phyloP scores from a whole-genome alignment of 2,888 invertebrate genomes.

The Cephonodes hylas region DNA sequence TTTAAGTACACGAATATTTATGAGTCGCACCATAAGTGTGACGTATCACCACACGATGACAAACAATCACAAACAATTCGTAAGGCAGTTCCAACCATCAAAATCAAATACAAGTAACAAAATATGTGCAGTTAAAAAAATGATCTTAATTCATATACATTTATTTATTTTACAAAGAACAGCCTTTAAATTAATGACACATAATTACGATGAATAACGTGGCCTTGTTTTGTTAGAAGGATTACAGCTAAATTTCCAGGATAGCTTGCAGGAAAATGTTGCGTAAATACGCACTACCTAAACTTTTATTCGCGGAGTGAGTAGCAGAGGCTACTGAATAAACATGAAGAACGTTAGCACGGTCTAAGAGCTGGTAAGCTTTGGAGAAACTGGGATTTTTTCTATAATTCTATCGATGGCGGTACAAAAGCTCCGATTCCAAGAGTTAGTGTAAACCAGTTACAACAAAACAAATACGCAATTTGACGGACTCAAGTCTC shows the following conservation, averaged over 20 bases:
- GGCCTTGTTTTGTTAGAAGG: not conserved
- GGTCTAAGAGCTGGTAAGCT: not conserved
- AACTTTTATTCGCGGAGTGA: not conserved
- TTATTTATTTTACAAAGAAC: not conserved
- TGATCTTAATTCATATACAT: not conserved
- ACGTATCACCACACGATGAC: too few relatives aligned
- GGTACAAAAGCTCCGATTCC: too few relatives aligned
- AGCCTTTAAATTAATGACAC: not conserved
- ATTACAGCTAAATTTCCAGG: not conserved
- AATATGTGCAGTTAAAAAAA: not conserved
- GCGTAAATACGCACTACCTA: not conserved
- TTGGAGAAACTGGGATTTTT: too few relatives aligned
- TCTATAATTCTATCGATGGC: too few relatives aligned
- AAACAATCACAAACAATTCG: too few relatives aligned
- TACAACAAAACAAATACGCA: too few relatives aligned
- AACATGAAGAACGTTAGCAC: not conserved
- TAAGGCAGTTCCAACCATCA: too few relatives aligned
- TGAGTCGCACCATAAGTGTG: too few relatives aligned
- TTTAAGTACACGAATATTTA: too few relatives aligned
- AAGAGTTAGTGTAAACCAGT: too few relatives aligned
- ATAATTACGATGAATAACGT: not conserved
- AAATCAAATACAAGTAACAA: too few relatives aligned
- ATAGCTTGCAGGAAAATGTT: not conserved
- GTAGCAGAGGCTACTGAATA: not conserved
- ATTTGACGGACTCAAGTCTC: too few relatives aligned